Evolutionary conservation across 2,888 invertebrate species (phyloP), one percentile per base, ranked within the genome.

Genomic region (Cecidostiba fungosa): DNA sequence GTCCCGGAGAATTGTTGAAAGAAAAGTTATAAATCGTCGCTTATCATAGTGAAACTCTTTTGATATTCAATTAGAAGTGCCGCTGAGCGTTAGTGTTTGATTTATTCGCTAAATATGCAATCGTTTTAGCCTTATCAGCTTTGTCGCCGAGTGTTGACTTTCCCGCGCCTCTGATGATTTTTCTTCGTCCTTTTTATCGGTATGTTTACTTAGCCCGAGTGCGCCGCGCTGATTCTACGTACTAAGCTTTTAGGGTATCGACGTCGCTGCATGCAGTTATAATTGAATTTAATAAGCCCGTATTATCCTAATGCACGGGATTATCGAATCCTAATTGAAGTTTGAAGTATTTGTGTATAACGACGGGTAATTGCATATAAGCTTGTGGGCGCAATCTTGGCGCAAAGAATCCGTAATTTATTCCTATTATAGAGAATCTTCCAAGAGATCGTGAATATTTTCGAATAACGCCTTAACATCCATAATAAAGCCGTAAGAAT

Each of bases 51-150:
- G 26, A 32, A 76, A 59, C 43, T 78, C n/a, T 8, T 80, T 80
- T 86, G 77, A 83, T 80, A 84, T 82, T 86, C 86, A 84, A 78
- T 82, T 79, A 80, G 1, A 50, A 50, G 54, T 54, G 72, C n/a
- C n/a, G n/a, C n/a, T n/a, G n/a, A n/a, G n/a, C n/a, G n/a, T n/a
- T 59, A 39, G 59, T 69, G 39, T 54, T 50, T 70, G 84, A 86
- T 76, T 76, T 82, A 76, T 84, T 70, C 81, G 80, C 39, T 73
- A 81, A 86, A 74, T 81, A 39, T 32, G 47, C 43, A 77, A 84
- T 84, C 78, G 70, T 72, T 81, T 73, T 36, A 43, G 50, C 26
- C 36, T 66, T 84, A 84, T 81, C 84, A 50, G n/a, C 70, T 77
- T n/a, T n/a, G 50, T 74, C 77, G 23, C 4, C 36, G 82, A 66